Conservation (phyloP, 2,113 vertebrate species). For the Spea multiplicata region DNA sequence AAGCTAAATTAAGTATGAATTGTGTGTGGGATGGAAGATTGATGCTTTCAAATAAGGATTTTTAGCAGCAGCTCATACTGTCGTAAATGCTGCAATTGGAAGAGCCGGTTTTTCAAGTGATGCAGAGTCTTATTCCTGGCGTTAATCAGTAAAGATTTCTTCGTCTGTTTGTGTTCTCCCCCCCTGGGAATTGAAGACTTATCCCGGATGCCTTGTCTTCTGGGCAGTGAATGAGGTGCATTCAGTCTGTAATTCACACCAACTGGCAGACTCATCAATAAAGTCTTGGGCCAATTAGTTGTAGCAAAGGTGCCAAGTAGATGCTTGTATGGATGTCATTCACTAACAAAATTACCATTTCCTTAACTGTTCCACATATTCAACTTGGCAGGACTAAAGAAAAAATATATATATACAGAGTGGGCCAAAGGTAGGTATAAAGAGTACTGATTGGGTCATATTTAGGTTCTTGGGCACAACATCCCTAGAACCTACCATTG, state of each 20-base stretch:
- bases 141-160: slow-evolving; percentile 33
- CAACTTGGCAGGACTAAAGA: no score
- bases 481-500: no score
- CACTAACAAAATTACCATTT: slow-evolving; percentile 27
- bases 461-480: no score
- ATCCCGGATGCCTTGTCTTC: slow-evolving; percentile 45
- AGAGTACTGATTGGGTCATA: no score
- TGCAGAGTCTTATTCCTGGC: slow-evolving; percentile 32
- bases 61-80: slow-evolving; percentile 19
- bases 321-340: slow-evolving; percentile 36
- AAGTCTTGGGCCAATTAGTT: slow-evolving; percentile 44
- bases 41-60: slow-evolving; percentile 33
- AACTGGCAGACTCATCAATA: slow-evolving; percentile 45
- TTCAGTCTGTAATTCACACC: slow-evolving; percentile 48
- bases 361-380: slow-evolving; percentile 1
- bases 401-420: no score
- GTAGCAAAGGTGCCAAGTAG: slow-evolving; percentile 45
- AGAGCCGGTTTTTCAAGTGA: slow-evolving; percentile 32
- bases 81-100: slow-evolving; percentile 36
- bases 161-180: slow-evolving; percentile 33
- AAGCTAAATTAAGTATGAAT: background rate
- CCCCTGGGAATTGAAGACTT: slow-evolving; percentile 43
- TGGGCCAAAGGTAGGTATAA: no score
- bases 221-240: slow-evolving; percentile 36
- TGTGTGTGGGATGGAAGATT: slow-evolving; percentile 20